These are phyloP conservation scores for Clarias macrocephalus DNA, from an alignment of 2,113 vertebrate genomes.

Conservation along the genomic window DNA sequence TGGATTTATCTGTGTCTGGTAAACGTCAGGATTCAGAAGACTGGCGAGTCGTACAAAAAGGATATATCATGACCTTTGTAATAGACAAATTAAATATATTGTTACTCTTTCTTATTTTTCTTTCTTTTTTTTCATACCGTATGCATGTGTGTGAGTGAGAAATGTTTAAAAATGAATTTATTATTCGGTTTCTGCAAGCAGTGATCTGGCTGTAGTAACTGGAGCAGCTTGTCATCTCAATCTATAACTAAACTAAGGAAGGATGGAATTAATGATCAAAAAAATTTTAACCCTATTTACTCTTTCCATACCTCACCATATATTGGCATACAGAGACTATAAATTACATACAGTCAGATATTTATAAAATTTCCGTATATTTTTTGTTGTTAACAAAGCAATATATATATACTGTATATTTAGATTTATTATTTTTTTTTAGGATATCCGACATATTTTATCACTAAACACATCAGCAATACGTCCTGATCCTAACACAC, in stretches of 20 bases:
- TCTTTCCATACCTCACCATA: slow-evolving; percentile 6
- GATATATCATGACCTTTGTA: slow-evolving; percentile 21
- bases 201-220: neutral
- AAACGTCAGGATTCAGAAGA: neutral
- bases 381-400: slow-evolving; percentile 6
- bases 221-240: neutral
- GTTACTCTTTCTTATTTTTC: slow-evolving; percentile 19
- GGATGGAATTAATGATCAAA: neutral
- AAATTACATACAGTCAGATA: neutral
- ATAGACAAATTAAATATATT: slow-evolving; percentile 6
- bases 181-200: neutral
- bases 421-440: neutral
- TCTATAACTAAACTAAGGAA: neutral
- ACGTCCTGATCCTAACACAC: neutral
- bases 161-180: neutral
- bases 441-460: neutral
- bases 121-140: slow-evolving; percentile 1
- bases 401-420: slow-evolving; percentile 19
- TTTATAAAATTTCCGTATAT: neutral
- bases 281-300: neutral
- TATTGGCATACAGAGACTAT: neutral
- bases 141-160: slow-evolving; percentile 40
- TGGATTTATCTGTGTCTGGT: neutral
- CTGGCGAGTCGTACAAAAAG: slow-evolving; percentile 2
- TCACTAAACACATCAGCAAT: slow-evolving; percentile 15